These are phyloP conservation scores for Corythornis cristatus DNA, from an alignment of 2,113 vertebrate species.

Conservation along the genomic window DNA sequence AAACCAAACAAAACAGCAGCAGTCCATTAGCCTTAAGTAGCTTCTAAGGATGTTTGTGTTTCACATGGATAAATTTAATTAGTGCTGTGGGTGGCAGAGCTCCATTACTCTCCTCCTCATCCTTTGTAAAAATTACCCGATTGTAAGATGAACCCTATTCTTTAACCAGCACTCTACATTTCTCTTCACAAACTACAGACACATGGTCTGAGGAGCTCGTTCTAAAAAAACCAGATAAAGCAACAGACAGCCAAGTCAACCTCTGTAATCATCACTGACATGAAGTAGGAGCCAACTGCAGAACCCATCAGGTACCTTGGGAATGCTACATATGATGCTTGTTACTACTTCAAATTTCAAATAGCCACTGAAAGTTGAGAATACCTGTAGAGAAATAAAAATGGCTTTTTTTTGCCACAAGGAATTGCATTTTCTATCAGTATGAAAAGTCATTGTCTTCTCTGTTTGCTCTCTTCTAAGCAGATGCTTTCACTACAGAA, in stretches of 20 bases:
- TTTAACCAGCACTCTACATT: not conserved
- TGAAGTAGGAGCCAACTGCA: not conserved
- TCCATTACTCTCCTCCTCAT: not conserved
- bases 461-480: not conserved
- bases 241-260: not conserved
- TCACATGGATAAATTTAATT: conserved; percentile 64
- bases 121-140: not conserved
- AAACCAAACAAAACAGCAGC: not conserved
- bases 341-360: not conserved
- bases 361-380: not conserved
- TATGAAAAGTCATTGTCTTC: not conserved
- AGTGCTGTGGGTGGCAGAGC: conserved; percentile 21
- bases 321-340: not conserved
- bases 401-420: not conserved
- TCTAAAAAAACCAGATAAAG: not conserved
- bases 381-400: not conserved
- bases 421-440: not conserved
- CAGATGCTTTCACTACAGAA: not conserved
- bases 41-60: conserved; percentile 52
- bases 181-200: not conserved
- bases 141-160: not conserved
- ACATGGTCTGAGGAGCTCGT: not conserved
- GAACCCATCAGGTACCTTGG: not conserved
- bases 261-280: not conserved
- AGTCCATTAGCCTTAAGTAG: conserved; percentile 26